These are phyloP conservation scores for Xiphorhynchus erythropygius DNA, from an alignment of 2,797 vertebrate genomes.

Conservation along the genomic window DNA sequence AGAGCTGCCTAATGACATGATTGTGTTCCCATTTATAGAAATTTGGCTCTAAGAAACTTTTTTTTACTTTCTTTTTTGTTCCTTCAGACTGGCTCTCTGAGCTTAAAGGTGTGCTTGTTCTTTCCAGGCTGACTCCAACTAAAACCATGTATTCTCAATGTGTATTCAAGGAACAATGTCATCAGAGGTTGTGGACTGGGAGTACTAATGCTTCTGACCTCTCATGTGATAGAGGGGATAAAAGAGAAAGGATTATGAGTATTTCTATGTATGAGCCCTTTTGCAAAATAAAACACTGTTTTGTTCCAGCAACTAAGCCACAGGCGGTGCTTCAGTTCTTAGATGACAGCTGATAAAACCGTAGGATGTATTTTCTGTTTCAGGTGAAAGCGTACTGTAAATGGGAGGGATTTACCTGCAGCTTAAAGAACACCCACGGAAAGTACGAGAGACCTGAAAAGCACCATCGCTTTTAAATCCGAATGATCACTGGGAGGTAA, in stretches of 20 bases:
- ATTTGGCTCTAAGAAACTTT: neutral
- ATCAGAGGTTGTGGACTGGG: neutral
- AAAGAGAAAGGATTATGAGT: neutral
- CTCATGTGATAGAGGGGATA: neutral
- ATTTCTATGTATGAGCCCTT: neutral
- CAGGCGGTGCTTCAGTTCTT: neutral
- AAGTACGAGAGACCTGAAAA: neutral
- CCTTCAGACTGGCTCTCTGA: neutral
- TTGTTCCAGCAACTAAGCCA: neutral
- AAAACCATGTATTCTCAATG: fast-evolving
- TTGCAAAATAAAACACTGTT: neutral
- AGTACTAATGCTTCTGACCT: neutral
- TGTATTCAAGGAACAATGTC: neutral
- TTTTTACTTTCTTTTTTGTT: neutral
- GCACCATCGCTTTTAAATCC: neutral
- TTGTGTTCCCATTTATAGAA: neutral
- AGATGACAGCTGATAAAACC: neutral
- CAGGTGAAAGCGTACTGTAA: neutral
- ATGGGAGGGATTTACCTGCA: neutral
- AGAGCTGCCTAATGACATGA: neutral
- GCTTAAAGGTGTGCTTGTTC: neutral
- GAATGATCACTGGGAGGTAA: neutral
- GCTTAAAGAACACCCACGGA: neutral
- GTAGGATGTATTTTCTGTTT: neutral
- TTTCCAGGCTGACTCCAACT: neutral